Evolutionary conservation across 92 coral and sea anemone genomes (phyloP), one percentile per base, ranked within the genome.

Genomic region (Galaxea fascicularis): DNA sequence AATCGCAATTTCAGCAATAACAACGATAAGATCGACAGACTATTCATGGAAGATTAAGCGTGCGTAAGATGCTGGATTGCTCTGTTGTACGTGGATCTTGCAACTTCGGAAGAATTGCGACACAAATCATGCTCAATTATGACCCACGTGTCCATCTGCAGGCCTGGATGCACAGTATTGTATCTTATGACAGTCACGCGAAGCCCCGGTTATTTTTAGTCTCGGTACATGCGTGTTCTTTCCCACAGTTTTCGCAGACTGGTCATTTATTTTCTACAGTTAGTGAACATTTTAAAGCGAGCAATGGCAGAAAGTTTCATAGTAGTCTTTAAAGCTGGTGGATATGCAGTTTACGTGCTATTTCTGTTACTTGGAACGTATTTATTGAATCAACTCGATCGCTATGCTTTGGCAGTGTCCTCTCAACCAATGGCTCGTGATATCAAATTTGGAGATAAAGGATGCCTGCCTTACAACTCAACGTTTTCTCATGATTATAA

Each of bases 371-470:
- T 96, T 0, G 86, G 86, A 27, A 92, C 98, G 6, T 94, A 94
- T 84, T 74, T 96, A 73, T 85, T 96, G 79, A 96, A 96, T 66
- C 98, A 96, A 83, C 95, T 96, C 27, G 98, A 96, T 44, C 74
- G 98, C 29, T 96, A 94, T 57, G 95, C 98, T 17, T 75, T 96
- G 15, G 98, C 92, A 14, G 95, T 94, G 12, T 94, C 96, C 14
- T 94, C 98, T 0, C 95, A 88, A 58, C 98, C 98, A 0, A 96
- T 96, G 98, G 98, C 98, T n/a, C 96, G 90, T 6, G 97, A 95
- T 45, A 92, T 96, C 13, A 90, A 96, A 74, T 96, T 96, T 66
- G 98, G 98, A 10, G 98, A 96, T 79, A 92, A 96, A 58, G 98
- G 98, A 17, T 96, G 98, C 70, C 57, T 96, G 53, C 91, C 94